A percentile compares a stretch with the other conserved stretches of the same genome.
Conservation (phyloP, 2,797 vertebrate species). For the Micrastur ruficollis region DNA sequence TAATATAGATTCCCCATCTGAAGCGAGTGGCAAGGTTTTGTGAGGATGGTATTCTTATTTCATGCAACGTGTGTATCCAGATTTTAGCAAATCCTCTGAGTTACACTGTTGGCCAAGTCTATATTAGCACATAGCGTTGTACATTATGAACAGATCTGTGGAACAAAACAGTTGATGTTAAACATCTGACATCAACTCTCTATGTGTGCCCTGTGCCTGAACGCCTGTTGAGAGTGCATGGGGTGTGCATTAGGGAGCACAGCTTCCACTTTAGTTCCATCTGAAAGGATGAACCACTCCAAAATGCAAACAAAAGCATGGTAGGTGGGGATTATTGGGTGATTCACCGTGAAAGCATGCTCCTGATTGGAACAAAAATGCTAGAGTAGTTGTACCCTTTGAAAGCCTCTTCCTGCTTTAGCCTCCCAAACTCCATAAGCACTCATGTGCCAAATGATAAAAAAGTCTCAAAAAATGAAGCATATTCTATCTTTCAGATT, state of each 20-base stretch:
- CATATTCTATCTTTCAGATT: background rate
- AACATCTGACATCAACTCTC: background rate
- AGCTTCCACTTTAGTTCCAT: background rate
- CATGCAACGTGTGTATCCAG: background rate
- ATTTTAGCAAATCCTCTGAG: background rate
- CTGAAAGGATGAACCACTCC: background rate
- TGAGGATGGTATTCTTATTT: background rate
- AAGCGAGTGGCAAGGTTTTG: background rate
- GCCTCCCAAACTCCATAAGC: background rate
- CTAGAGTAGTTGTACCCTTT: background rate
- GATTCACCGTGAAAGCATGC: background rate
- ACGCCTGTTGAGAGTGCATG: background rate
- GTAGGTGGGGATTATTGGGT: background rate
- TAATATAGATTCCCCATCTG: background rate
- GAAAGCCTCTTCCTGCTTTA: background rate
- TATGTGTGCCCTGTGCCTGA: background rate
- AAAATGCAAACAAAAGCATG: background rate
- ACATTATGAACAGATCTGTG: background rate
- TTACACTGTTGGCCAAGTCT: background rate
- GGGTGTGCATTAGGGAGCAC: background rate
- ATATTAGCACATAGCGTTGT: background rate
- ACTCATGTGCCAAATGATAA: background rate
- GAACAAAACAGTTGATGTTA: background rate
- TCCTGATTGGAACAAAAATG: background rate
- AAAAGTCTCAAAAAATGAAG: background rate